Evolutionary conservation across 2,888 invertebrate species (phyloP).

Genomic region (Ophion ellenae): DNA sequence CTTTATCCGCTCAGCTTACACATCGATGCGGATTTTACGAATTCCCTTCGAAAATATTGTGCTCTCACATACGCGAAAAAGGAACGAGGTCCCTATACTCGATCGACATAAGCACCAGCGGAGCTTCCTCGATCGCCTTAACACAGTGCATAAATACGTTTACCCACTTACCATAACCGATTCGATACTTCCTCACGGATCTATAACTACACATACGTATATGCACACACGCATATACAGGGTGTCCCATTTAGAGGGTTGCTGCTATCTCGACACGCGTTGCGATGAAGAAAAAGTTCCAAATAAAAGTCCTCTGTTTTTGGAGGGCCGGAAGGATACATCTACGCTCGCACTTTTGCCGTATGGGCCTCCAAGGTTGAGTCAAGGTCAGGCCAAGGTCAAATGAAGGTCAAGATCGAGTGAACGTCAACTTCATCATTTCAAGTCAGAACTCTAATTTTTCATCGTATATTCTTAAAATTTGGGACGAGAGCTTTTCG

Average conservation of each 20-base stretch:
- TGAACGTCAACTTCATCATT: too few species aligned
- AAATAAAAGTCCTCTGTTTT: not conserved
- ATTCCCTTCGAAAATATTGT: constrained; percentile 43
- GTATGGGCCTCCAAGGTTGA: too few species aligned
- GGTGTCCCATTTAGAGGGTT: not conserved
- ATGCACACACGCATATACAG: not conserved
- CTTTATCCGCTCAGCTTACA: constrained; percentile 20
- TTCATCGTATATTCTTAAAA: too few species aligned
- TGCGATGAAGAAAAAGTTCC: not conserved
- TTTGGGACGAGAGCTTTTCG: too few species aligned
- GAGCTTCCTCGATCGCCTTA: constrained; percentile 42
- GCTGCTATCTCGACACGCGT: not conserved
- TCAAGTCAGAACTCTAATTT: too few species aligned
- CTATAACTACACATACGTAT: not conserved
- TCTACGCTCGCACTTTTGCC: too few species aligned
- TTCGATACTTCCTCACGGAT: constrained; percentile 63
- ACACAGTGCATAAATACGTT: constrained; percentile 57
- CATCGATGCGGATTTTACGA: constrained; percentile 30
- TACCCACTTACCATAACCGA: constrained; percentile 65
- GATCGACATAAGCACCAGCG: constrained; percentile 26
- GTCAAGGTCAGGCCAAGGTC: too few species aligned
- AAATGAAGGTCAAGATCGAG: too few species aligned
- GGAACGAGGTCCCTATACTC: constrained; percentile 42
- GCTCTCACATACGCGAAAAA: constrained; percentile 6
- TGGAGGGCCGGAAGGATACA: too few species aligned